Evolutionary conservation across 2,113 vertebrate genomes (phyloP).

Genomic region (Oreochromis aureus): DNA sequence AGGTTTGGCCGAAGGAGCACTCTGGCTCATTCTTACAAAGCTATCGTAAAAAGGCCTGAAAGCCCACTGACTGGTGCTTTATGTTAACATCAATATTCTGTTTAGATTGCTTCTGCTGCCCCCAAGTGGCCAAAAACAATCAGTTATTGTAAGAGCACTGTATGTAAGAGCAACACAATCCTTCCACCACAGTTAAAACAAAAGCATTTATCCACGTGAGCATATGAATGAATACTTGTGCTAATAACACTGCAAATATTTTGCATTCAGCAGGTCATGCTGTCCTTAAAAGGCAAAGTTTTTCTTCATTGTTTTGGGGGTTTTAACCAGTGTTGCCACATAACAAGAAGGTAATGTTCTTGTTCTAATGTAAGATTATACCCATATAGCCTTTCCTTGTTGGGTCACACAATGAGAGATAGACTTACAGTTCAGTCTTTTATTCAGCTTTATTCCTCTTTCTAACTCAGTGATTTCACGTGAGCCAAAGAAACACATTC

Average conservation of each 20-base stretch:
- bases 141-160: background rate
- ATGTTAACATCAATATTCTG: background rate
- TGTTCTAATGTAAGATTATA: background rate
- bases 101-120: background rate
- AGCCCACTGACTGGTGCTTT: background rate
- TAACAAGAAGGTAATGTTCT: background rate
- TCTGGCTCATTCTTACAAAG: background rate
- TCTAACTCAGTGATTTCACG: background rate
- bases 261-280: background rate
- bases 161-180: background rate
- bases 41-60: background rate
- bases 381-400: background rate
- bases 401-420: background rate
- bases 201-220: background rate
- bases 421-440: background rate
- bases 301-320: background rate
- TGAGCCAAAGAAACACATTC: slow-evolving; percentile 8
- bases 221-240: background rate
- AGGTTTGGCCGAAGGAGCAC: background rate
- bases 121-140: background rate
- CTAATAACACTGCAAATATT: background rate
- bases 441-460: slow-evolving; percentile 24
- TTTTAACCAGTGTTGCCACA: background rate
- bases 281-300: background rate
- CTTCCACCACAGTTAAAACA: background rate